Conservation (phyloP, 2,888 invertebrate species). For the Chloromyia formosa region DNA sequence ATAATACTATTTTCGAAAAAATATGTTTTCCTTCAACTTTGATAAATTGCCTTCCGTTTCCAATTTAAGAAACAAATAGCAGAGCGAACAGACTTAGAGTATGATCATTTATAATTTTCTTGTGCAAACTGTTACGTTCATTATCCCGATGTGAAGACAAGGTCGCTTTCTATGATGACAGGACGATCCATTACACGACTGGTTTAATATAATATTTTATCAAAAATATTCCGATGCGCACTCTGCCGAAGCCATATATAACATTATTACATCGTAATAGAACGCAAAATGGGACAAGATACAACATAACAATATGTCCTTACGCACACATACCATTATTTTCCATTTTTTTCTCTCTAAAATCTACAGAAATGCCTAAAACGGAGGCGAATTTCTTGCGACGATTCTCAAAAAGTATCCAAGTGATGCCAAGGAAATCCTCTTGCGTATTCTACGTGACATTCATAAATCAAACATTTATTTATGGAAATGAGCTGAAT, state of each 20-base stretch:
- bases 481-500: not conserved
- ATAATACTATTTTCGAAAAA: too few species aligned
- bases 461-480: slow-evolving; percentile 6
- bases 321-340: not conserved
- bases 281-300: not conserved
- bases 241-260: not conserved
- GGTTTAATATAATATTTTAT: not conserved
- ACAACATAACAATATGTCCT: not conserved
- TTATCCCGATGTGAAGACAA: too few species aligned
- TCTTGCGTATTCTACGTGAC: slow-evolving; percentile 7
- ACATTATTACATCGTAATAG: not conserved
- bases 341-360: not conserved
- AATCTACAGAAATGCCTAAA: too few species aligned
- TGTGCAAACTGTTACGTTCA: too few species aligned
- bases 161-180: too few species aligned
- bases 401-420: not conserved
- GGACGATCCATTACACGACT: not conserved
- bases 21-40: too few species aligned
- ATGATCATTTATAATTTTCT: too few species aligned
- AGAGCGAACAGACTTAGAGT: too few species aligned
- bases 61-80: too few species aligned
- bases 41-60: too few species aligned
- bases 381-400: too few species aligned
- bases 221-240: not conserved
- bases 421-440: not conserved